Evolutionary conservation across 2,888 invertebrate genomes (phyloP).

Genomic region (Asteroscopus sphinx): DNA sequence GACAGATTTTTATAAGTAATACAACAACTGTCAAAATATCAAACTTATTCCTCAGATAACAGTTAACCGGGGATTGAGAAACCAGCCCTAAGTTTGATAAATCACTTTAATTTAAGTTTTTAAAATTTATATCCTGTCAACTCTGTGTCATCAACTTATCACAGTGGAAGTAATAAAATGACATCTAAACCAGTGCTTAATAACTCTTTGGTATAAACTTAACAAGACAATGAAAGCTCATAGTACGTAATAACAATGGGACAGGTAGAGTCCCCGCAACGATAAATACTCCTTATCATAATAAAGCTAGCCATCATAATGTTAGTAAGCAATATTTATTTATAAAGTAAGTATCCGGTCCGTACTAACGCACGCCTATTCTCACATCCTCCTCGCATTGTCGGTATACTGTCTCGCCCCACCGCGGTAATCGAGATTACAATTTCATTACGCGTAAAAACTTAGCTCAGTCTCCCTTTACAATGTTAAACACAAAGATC

Average conservation of each 20-base stretch:
- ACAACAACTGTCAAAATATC: too few species aligned
- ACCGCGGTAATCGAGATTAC: constrained; percentile 67
- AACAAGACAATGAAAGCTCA: constrained; percentile 47
- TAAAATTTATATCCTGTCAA: not conserved
- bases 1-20: too few species aligned
- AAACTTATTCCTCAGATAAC: too few species aligned
- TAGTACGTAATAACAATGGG: constrained; percentile 34
- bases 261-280: constrained; percentile 53
- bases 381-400: constrained; percentile 63
- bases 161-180: constrained; percentile 12
- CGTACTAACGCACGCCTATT: constrained; percentile 52
- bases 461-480: constrained; percentile 69
- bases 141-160: constrained; percentile 1
- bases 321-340: constrained; percentile 68
- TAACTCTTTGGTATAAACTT: constrained; percentile 13
- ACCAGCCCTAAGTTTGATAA: too few species aligned
- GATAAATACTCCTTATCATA: constrained; percentile 62
- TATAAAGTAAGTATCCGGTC: constrained; percentile 79
- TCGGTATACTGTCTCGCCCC: constrained; percentile 55
- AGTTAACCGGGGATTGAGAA: too few species aligned
- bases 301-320: constrained; percentile 56
- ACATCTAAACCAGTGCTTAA: constrained; percentile 15
- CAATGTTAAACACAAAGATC: constrained; percentile 81
- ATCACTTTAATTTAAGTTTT: not conserved
- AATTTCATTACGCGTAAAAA: constrained; percentile 80